Conservation (phyloP, 2,113 vertebrate genomes). For the Callipepla squamata region DNA sequence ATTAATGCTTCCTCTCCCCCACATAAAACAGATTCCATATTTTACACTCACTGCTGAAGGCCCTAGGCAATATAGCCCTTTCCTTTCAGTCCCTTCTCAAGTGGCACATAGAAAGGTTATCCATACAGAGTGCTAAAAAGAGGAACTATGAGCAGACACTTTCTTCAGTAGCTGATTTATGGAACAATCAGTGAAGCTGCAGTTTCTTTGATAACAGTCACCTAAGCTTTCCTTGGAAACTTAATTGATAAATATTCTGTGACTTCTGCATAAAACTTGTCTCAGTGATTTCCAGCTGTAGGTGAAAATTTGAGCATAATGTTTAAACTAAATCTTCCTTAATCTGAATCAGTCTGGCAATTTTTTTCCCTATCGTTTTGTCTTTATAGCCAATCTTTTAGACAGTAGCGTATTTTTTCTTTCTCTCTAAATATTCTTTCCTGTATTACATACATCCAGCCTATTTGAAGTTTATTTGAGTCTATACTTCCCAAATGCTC, state of each 20-base stretch:
- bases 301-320: not conserved
- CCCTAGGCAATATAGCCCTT: not conserved
- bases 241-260: not conserved
- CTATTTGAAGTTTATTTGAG: not conserved
- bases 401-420: not conserved
- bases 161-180: not conserved
- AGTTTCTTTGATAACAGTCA: not conserved
- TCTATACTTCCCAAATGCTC: not conserved
- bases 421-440: not conserved
- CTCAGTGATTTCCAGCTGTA: not conserved
- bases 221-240: not conserved
- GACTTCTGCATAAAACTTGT: not conserved
- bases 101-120: not conserved
- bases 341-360: not conserved
- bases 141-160: not conserved
- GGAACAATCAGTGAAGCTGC: not conserved
- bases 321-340: not conserved
- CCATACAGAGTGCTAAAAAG: not conserved
- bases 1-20: not conserved
- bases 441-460: rapidly evolving
- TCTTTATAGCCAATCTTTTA: not conserved
- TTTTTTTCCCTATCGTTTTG: rapidly evolving
- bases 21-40: not conserved
- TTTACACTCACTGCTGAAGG: not conserved
- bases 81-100: not conserved